Evolutionary conservation across 2,797 vertebrate genomes (phyloP).

Genomic region (Leptatherina wallacei): DNA sequence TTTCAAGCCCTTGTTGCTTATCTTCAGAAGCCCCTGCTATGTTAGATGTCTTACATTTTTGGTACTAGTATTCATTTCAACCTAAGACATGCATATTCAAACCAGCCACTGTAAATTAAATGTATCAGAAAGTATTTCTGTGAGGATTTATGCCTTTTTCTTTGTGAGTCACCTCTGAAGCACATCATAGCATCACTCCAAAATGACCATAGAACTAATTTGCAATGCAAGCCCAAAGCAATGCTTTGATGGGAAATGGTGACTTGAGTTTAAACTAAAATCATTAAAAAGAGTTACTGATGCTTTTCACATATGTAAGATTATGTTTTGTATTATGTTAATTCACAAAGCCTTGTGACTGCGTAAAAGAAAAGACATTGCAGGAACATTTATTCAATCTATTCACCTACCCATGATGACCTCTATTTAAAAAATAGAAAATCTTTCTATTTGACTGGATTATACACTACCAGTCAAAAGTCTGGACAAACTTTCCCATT

Average conservation of each 20-base stretch:
- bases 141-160: slow-evolving; percentile 8
- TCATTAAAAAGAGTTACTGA: not conserved
- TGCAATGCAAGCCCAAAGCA: not conserved
- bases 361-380: slow-evolving; percentile 10
- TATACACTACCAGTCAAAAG: not conserved
- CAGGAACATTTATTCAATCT: slow-evolving; percentile 12
- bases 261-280: slow-evolving; percentile 24
- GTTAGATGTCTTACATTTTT: not conserved
- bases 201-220: not conserved
- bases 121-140: slow-evolving; percentile 3
- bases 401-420: slow-evolving; percentile 23
- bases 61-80: slow-evolving; percentile 1
- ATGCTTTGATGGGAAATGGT: not conserved
- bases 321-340: not conserved
- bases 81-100: slow-evolving; percentile 19
- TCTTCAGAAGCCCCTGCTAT: slow-evolving; percentile 12
- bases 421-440: slow-evolving; percentile 1
- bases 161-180: slow-evolving; percentile 5
- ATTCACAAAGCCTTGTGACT: slow-evolving; percentile 8
- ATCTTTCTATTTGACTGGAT: slow-evolving; percentile 17
- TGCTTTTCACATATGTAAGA: not conserved
- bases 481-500: no score
- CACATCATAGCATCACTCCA: not conserved
- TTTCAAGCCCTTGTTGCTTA: slow-evolving; percentile 7
- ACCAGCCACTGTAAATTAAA: slow-evolving; percentile 4